Evolutionary conservation across 2,113 vertebrate species (phyloP), one percentile per base, ranked within the genome.

Genomic region (Willisornis vidua): DNA sequence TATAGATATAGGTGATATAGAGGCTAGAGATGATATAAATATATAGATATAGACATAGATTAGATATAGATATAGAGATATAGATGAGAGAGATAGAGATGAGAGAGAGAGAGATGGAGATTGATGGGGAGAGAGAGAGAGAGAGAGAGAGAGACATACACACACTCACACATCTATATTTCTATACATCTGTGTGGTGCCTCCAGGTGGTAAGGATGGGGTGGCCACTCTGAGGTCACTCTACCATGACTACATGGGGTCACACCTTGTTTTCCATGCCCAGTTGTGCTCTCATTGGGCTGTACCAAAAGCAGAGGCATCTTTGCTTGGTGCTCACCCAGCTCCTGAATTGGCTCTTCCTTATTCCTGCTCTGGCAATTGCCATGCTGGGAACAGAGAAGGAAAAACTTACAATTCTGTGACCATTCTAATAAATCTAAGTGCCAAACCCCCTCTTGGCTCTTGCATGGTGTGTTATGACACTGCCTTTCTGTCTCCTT

Each of bases 371-470:
- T 41, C 68, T 74, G 81, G 58, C 70, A 73, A 55, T 37, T 86
- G 68, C 45, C 74, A 14, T n/a, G 70, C 70, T 89, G 51, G 41
- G 37, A 49, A 39, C 24, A 74, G 70, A 87, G 29, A 73, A 86
- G 26, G 43, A 82, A 81, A 85, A 3, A 1, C 6, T 39, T 61
- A 45, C 71, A 87, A 24, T 62, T 19, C 45, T 48, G 14, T 58
- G 61, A 77, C 37, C 81, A 31, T 70, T 89, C 62, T 52, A 87
- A 93, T 87, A 94, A 94, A 95, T 90, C 59, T 54, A 51, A 54
- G 61, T 37, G 57, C 48, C 75, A 76, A 82, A 85, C 15, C 45
- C 33, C 58, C 4, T 72, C 71, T 85, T 92, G 29, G 31, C n/a
- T 75, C 52, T 87, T 90, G 85, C 82, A 85, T n/a, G n/a, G n/a